Evolutionary conservation across 2,888 invertebrate species (phyloP).

Genomic region (Epiperipatus broadwayi): DNA sequence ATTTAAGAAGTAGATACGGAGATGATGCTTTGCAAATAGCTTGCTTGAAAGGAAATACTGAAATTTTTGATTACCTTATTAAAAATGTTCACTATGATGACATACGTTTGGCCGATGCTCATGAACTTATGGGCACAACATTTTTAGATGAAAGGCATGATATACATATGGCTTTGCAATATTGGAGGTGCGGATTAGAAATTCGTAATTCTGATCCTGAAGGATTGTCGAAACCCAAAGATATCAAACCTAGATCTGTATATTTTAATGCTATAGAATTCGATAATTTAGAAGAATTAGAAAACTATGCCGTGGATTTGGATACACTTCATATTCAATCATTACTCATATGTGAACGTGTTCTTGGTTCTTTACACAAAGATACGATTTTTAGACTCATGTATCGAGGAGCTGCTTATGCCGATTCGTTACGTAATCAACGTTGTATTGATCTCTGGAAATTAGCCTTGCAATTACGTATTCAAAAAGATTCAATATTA

Average conservation of each 20-base stretch:
- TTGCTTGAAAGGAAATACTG: constrained; percentile 45
- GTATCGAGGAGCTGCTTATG: constrained; percentile 37
- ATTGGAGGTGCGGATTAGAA: constrained; percentile 60
- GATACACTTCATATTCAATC: constrained; percentile 72
- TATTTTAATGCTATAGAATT: constrained; percentile 55
- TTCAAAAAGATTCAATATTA: constrained; percentile 49
- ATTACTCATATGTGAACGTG: constrained; percentile 64
- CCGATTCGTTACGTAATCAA: constrained; percentile 42
- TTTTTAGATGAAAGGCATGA: constrained; percentile 72
- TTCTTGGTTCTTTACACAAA: constrained; percentile 64
- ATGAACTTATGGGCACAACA: constrained; percentile 69
- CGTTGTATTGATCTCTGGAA: constrained; percentile 71
- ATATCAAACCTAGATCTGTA: constrained; percentile 38
- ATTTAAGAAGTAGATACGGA: constrained; percentile 52
- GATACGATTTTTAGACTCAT: constrained; percentile 50
- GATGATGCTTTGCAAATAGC: constrained; percentile 77
- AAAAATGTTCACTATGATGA: constrained; percentile 40
- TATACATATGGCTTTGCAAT: constrained; percentile 43
- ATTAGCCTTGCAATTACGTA: constrained; percentile 56
- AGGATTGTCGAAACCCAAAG: constrained; percentile 21
- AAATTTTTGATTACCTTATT: constrained; percentile 41
- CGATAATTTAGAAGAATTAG: constrained; percentile 45
- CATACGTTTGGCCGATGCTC: constrained; percentile 57
- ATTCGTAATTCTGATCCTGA: constrained; percentile 33
- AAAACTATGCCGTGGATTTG: constrained; percentile 49